Percentiles rank a stretch among this genome's conserved stretches.
Evolutionary conservation across 2,797 vertebrate species (phyloP).

Genomic region (Sebastes hopkinsi): DNA sequence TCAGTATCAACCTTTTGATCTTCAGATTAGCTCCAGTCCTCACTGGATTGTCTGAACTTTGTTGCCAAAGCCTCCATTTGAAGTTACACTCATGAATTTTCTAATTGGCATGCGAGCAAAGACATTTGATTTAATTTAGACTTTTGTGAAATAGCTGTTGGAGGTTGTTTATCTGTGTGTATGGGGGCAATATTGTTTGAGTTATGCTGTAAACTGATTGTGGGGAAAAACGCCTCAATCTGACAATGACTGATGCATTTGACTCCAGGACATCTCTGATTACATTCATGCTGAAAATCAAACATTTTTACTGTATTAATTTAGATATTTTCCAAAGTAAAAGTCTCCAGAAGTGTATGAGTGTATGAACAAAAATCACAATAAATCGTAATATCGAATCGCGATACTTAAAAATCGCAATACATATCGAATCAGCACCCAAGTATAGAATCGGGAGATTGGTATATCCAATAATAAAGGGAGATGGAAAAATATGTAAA

Average conservation of each 20-base stretch:
- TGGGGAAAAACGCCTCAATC: not conserved
- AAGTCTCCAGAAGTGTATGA: fast-evolving
- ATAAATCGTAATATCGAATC: too few species aligned
- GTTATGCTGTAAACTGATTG: not conserved
- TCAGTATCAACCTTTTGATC: not conserved
- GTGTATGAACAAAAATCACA: not conserved
- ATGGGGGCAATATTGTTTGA: not conserved
- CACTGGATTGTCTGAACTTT: not conserved
- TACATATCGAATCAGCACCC: too few species aligned
- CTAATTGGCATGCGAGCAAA: not conserved
- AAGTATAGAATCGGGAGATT: too few species aligned
- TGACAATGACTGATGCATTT: not conserved
- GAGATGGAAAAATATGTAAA: not conserved
- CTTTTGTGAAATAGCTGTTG: not conserved
- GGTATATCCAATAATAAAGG: too few species aligned
- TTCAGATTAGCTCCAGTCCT: not conserved
- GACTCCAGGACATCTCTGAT: too few species aligned
- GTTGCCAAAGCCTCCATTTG: slow-evolving; percentile 2
- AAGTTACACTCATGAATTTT: not conserved
- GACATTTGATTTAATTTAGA: not conserved
- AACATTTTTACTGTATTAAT: not conserved
- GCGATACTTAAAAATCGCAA: too few species aligned
- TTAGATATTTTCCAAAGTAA: not conserved
- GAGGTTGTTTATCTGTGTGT: not conserved
- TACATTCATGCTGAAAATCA: not conserved